Conservation (phyloP, 2,113 vertebrate species). For the Cheirogaleus medius region DNA sequence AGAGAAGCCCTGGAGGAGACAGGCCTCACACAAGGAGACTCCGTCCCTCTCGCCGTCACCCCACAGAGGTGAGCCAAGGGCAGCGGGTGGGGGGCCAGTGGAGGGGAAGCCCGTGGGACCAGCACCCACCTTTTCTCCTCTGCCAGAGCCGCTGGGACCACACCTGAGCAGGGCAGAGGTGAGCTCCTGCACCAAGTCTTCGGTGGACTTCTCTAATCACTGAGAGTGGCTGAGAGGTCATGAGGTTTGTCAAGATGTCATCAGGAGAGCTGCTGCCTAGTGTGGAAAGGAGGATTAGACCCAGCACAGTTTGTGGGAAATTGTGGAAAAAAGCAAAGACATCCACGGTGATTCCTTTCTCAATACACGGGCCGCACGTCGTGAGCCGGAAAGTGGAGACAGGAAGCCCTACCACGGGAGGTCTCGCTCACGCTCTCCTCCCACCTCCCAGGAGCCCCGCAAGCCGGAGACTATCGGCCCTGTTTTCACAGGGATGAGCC, state of each 20-base stretch:
- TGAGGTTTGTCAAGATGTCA: background rate
- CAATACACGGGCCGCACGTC: fast-evolving
- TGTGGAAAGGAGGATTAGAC: background rate
- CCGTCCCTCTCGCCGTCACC: too few species aligned
- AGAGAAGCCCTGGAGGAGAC: background rate
- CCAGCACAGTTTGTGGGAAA: background rate
- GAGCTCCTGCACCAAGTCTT: background rate
- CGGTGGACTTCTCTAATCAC: background rate
- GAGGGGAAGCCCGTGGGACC: background rate
- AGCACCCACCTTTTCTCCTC: background rate
- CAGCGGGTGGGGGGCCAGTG: background rate
- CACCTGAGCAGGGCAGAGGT: background rate
- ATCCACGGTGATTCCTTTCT: background rate
- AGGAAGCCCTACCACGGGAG: fast-evolving
- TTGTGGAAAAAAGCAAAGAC: background rate
- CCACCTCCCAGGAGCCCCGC: background rate
- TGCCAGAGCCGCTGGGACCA: background rate
- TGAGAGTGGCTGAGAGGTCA: background rate
- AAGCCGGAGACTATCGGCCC: background rate
- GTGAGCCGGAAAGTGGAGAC: fast-evolving
- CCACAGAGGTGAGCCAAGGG: background rate
- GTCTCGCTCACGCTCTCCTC: background rate
- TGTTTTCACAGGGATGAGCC: fast-evolving
- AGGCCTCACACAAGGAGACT: background rate
- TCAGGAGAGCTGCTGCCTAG: background rate